Percentiles rank a stretch among this genome's conserved stretches.
Conservation (phyloP, 2,797 vertebrate species). For the Tamandua tetradactyla region DNA sequence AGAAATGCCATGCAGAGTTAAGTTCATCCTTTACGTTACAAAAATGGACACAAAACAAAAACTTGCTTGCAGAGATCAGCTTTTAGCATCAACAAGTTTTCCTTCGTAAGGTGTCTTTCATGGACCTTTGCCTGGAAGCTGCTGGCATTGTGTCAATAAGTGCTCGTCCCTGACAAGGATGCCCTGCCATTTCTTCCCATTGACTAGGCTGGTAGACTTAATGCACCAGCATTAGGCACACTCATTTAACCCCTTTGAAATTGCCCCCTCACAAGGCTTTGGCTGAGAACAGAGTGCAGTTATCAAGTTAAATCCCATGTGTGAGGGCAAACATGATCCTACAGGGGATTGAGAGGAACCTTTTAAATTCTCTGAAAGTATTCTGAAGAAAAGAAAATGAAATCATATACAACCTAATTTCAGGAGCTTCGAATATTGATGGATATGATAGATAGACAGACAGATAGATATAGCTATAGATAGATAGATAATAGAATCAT, state of each 20-base stretch:
- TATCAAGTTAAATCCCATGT: background rate
- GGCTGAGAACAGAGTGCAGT: background rate
- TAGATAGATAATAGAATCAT: no score
- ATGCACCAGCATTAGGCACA: fast-evolving
- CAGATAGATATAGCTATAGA: no score
- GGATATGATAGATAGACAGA: no score
- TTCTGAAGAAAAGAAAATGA: background rate
- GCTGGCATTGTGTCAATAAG: background rate
- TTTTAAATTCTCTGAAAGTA: background rate
- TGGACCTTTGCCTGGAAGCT: background rate
- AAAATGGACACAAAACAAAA: background rate
- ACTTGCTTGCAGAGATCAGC: background rate
- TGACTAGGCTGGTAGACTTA: background rate
- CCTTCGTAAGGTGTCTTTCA: background rate
- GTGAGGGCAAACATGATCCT: background rate
- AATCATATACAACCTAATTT: background rate
- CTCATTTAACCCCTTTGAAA: no score
- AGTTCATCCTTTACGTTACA: background rate
- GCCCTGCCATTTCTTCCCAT: background rate
- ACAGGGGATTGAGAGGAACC: background rate
- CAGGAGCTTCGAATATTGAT: no score
- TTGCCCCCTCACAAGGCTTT: background rate
- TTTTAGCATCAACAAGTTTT: background rate
- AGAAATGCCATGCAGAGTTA: background rate
- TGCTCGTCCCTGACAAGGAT: background rate